Evolutionary conservation across 2,888 invertebrate genomes (phyloP), one percentile per base, ranked within the genome.

Genomic region (Druceiella hillmani): DNA sequence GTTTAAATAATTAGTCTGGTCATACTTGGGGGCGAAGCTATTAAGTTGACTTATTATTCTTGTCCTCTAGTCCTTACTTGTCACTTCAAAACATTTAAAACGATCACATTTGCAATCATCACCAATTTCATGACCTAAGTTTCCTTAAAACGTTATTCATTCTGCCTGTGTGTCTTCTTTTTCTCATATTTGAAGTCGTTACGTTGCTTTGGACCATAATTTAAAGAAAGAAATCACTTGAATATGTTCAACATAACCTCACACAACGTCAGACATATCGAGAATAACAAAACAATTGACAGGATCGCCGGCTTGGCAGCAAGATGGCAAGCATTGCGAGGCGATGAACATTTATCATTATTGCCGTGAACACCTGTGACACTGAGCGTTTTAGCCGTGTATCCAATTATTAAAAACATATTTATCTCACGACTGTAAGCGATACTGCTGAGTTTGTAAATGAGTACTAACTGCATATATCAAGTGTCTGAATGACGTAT

Each of bases 21-120:
- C n/a, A n/a, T n/a, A n/a, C n/a, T n/a, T n/a, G n/a, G n/a, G n/a
- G n/a, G n/a, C n/a, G n/a, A n/a, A n/a, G n/a, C n/a, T n/a, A n/a
- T 45, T 48, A 37, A 41, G 41, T 12, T 29, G 30, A 4, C 4
- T 29, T 29, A 29, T 29, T 11, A 11, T 29, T 29, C 13, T 29
- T 29, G 30, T 29, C 13, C 30, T 5, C 30, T 29, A 16, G 11
- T 29, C 4, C 12, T 5, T 12, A 29, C 12, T 29, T 29, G 12
- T 29, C 30, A 29, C 43, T 36, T 22, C 24, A 22, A 33, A 33
- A 33, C 24, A 33, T 33, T 33, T 33, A 10, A 33, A 33, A 33
- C 33, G 22, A 20, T 33, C 12, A 33, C 33, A 33, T 17, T 33
- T 33, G 33, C 24, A 33, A 25, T 33, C 33, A 29, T 29, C 30